Conservation (phyloP, 2,888 invertebrate genomes). For the Cistogaster globosa region DNA sequence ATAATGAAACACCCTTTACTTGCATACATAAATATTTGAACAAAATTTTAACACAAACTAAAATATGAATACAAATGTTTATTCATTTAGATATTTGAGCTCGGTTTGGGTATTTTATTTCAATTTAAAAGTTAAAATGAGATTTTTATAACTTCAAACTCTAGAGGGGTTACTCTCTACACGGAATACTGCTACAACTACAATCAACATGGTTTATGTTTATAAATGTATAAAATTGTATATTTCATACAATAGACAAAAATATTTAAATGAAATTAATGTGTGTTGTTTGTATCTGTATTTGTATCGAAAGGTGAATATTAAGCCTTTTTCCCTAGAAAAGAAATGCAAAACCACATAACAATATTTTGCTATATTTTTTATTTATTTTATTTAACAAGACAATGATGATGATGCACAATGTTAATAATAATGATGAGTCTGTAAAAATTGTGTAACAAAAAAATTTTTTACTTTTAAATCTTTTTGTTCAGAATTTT, state of each 20-base stretch:
- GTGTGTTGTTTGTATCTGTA: neutral
- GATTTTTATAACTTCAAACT: conserved; percentile 72
- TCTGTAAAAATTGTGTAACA: conserved; percentile 14
- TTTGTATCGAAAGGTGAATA: conserved; percentile 37
- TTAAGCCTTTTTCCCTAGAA: conserved; percentile 1
- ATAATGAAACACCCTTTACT: conserved; percentile 1
- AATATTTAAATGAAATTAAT: neutral
- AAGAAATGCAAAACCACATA: conserved; percentile 14
- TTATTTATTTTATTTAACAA: conserved; percentile 11
- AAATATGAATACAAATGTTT: neutral
- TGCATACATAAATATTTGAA: conserved; percentile 9
- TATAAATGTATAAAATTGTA: conserved; percentile 7
- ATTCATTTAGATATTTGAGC: neutral
- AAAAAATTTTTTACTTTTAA: neutral
- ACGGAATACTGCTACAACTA: neutral
- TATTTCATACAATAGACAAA: neutral
- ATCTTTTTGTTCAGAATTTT: conserved; percentile 10
- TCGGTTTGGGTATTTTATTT: conserved; percentile 76
- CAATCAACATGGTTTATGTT: conserved; percentile 7
- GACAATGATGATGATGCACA: conserved; percentile 13
- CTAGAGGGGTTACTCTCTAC: conserved; percentile 40
- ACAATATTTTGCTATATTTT: conserved; percentile 16
- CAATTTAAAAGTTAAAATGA: conserved; percentile 80
- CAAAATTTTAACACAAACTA: conserved; percentile 19
- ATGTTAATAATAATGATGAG: conserved; percentile 34